These are phyloP conservation scores for Drosophila emarginata DNA, from an alignment of 2,888 invertebrate species.

Conservation along the genomic window DNA sequence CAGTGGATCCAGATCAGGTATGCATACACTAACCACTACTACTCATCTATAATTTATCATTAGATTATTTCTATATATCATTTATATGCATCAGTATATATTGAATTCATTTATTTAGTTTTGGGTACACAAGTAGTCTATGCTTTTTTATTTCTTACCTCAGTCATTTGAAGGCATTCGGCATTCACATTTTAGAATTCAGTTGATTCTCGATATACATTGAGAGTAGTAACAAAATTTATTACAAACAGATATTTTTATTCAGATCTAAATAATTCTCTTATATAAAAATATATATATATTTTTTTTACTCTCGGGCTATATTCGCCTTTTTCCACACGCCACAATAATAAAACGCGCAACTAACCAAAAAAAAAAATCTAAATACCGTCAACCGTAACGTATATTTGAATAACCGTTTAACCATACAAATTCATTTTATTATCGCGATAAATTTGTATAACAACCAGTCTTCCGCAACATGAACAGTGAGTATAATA, in stretches of 20 bases:
- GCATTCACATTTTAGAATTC: not conserved
- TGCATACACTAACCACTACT: not conserved
- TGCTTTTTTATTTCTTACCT: constrained; percentile 20
- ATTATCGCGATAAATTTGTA: constrained; percentile 20
- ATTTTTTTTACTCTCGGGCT: constrained; percentile 52
- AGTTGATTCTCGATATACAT: not conserved
- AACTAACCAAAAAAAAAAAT: constrained; percentile 25
- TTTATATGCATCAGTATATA: too few relatives aligned
- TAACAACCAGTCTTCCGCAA: constrained; percentile 59
- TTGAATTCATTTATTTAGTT: not conserved
- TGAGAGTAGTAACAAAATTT: constrained; percentile 1
- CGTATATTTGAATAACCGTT: constrained; percentile 4
- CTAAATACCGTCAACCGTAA: not conserved
- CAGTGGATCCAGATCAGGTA: constrained; percentile 80
- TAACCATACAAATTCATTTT: constrained; percentile 11
- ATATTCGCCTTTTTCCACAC: not conserved
- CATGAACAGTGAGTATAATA: constrained; percentile 69
- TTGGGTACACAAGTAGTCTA: constrained; percentile 21
- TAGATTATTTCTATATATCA: too few relatives aligned
- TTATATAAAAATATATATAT: constrained; percentile 21
- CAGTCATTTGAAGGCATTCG: not conserved
- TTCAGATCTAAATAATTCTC: not conserved
- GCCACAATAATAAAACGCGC: constrained; percentile 5
- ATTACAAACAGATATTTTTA: not conserved
- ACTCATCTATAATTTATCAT: too few relatives aligned